Evolutionary conservation across 1,140 invertebrate species (phyloP).

Genomic region (Ganaspis sp.): DNA sequence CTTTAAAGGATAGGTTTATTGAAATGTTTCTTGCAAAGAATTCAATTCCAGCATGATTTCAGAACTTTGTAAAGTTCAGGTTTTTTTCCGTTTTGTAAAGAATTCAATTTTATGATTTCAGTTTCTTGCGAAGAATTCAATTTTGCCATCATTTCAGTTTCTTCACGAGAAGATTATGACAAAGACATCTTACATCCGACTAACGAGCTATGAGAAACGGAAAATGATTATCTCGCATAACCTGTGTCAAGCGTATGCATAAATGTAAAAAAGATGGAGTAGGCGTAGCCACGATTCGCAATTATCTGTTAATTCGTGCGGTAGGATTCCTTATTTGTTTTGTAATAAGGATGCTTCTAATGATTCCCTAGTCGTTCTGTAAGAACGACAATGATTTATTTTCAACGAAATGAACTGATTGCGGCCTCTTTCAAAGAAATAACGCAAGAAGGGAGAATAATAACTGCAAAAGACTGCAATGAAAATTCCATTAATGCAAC

Average conservation of each 20-base stretch:
- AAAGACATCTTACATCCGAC: not conserved
- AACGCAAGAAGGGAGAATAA: no score
- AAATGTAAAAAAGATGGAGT: not conserved
- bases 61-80: no score
- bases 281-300: conserved; percentile 15
- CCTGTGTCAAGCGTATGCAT: not conserved
- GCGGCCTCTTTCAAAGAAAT: conserved; percentile 5
- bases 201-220: conserved; percentile 19
- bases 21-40: not conserved
- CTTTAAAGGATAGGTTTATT: not conserved
- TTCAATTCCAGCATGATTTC: not conserved
- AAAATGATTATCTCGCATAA: conserved; percentile 26
- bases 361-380: not conserved
- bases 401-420: conserved; percentile 17
- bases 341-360: conserved; percentile 25
- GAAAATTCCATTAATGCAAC: no score
- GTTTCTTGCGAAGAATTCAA: not conserved
- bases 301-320: conserved; percentile 16
- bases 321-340: conserved; percentile 25
- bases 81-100: no score
- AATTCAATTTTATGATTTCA: no score
- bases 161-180: conserved; percentile 2
- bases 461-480: no score
- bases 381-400: conserved; percentile 10
- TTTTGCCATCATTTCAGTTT: not conserved